Evolutionary conservation across 2,113 vertebrate species (phyloP).

Genomic region (Paraplagusia blochii): DNA sequence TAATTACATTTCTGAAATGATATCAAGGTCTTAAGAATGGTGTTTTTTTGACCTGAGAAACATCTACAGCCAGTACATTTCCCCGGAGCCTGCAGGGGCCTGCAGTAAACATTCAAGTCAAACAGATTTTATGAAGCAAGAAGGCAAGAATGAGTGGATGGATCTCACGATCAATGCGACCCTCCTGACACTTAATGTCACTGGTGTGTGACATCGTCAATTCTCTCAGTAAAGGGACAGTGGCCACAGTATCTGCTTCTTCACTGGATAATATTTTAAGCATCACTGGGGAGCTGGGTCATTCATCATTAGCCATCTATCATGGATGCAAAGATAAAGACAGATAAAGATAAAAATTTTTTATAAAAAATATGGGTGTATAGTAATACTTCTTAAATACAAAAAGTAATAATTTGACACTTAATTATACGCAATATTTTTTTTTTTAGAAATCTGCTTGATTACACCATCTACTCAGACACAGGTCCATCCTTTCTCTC

Average conservation of each 20-base stretch:
- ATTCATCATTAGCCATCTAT: no score
- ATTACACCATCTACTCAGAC: slow-evolving; percentile 35
- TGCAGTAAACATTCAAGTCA: not conserved
- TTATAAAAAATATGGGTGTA: no score
- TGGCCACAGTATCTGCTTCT: not conserved
- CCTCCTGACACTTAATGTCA: not conserved
- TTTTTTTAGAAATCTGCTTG: slow-evolving; percentile 15
- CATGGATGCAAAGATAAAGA: no score
- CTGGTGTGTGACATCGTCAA: no score
- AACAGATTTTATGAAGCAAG: not conserved
- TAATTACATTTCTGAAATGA: no score
- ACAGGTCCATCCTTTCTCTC: slow-evolving; percentile 26
- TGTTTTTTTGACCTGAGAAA: no score
- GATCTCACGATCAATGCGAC: not conserved
- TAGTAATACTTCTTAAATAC: no score
- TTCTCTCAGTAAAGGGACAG: not conserved
- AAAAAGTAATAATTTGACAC: not conserved
- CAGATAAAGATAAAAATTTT: no score
- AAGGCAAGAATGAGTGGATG: not conserved
- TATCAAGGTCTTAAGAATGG: no score
- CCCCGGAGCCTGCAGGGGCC: not conserved
- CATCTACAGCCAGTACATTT: not conserved
- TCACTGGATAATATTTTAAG: not conserved
- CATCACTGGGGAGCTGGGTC: not conserved
- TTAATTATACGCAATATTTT: not conserved